phyloP scores from a whole-genome alignment of 2,888 invertebrate genomes.

The Eumerus sabulonum region DNA sequence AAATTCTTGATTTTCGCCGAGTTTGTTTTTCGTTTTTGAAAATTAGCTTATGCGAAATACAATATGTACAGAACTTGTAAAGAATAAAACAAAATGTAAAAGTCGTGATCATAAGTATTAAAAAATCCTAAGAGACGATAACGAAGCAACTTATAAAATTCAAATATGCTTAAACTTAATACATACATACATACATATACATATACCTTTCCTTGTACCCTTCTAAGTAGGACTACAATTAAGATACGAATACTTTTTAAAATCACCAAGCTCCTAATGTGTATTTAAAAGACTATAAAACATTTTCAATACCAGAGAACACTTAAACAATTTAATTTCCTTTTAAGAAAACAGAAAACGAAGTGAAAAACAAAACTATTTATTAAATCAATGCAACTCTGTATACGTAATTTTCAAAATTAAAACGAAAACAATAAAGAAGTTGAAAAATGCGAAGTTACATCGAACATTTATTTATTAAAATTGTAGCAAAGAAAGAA shows the following conservation, averaged over 20 bases:
- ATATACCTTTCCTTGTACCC: not conserved
- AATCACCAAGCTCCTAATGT: slow-evolving; percentile 20
- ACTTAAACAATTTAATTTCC: slow-evolving; percentile 8
- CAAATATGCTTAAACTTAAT: slow-evolving; percentile 12
- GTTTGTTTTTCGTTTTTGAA: slow-evolving; percentile 4
- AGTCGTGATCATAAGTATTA: slow-evolving; percentile 18
- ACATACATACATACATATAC: no score
- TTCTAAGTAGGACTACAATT: not conserved
- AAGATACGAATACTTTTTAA: not conserved
- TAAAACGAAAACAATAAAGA: slow-evolving; percentile 10
- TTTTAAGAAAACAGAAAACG: slow-evolving; percentile 9
- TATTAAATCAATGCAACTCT: slow-evolving; percentile 27
- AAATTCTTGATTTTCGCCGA: slow-evolving; percentile 25
- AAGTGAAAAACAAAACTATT: slow-evolving; percentile 20
- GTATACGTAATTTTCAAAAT: slow-evolving; percentile 65
- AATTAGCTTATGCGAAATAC: not conserved
- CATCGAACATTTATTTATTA: slow-evolving; percentile 50
- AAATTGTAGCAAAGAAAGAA: slow-evolving; percentile 10
- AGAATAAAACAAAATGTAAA: slow-evolving; percentile 23
- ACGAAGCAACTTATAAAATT: slow-evolving; percentile 2
- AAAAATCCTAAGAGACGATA: slow-evolving; percentile 24
- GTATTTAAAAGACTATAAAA: slow-evolving; percentile 11
- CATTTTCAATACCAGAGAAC: not conserved
- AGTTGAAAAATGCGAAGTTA: slow-evolving; percentile 9
- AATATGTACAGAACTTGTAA: slow-evolving; percentile 16